Evolutionary conservation across 2,797 vertebrate genomes (phyloP).

Genomic region (Characodon lateralis): DNA sequence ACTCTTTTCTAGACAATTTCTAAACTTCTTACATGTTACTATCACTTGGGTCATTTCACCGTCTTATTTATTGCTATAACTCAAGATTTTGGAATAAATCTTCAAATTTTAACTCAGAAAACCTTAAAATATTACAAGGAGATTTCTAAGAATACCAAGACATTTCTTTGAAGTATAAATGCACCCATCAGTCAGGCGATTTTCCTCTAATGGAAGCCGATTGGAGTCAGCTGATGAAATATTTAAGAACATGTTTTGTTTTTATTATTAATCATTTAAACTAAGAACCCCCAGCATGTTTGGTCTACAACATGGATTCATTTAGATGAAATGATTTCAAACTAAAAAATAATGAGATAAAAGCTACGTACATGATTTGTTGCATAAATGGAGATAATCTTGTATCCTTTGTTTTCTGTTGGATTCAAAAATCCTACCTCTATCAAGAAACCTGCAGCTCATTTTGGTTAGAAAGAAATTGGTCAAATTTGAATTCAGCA

Average conservation of each 20-base stretch:
- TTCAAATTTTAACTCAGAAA: not conserved
- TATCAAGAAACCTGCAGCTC: not conserved
- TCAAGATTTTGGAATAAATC: not conserved
- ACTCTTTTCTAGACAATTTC: not conserved
- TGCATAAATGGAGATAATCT: not conserved
- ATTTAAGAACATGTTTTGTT: too few relatives aligned
- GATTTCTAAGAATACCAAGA: conserved; percentile 33
- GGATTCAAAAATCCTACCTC: not conserved
- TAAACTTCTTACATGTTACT: not conserved
- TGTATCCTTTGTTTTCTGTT: not conserved
- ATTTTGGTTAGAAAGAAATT: not conserved
- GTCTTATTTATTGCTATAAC: not conserved
- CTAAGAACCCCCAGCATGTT: not conserved
- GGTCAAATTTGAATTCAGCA: not conserved
- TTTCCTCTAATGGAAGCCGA: not conserved
- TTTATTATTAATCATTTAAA: not conserved
- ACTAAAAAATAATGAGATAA: not conserved
- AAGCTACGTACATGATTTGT: not conserved
- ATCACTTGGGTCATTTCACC: not conserved
- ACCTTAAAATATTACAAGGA: not conserved
- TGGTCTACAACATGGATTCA: not conserved
- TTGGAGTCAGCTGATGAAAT: not conserved
- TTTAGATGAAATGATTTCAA: not conserved
- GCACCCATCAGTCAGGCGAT: not conserved
- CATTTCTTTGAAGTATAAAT: conserved; percentile 19